phyloP scores from a whole-genome alignment of 2,797 vertebrate species.

The Darevskia nairensis region DNA sequence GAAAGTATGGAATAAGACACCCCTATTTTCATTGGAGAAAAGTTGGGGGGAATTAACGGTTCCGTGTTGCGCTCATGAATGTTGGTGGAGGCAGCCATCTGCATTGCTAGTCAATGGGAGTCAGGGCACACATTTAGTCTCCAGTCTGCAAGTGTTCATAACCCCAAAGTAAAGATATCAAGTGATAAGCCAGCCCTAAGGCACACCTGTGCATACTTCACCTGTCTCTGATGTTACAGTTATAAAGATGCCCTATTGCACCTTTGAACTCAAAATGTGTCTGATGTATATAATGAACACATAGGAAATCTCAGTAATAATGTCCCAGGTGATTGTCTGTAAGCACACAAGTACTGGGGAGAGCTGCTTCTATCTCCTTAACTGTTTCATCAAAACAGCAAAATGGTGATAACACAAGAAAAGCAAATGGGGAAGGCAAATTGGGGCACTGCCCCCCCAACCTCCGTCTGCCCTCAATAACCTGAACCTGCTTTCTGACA shows the following conservation, averaged over 20 bases:
- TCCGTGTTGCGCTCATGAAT: too few species aligned
- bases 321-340: neutral
- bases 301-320: neutral
- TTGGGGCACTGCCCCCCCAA: too few species aligned
- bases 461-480: too few species aligned
- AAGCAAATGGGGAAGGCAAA: too few species aligned
- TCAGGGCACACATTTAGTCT: neutral
- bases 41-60: too few species aligned
- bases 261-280: neutral
- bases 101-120: neutral
- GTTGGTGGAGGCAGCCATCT: too few species aligned
- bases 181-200: neutral
- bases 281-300: slow-evolving; percentile 10
- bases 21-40: too few species aligned
- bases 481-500: too few species aligned
- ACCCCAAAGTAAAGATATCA: neutral
- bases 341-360: too few species aligned
- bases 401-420: neutral
- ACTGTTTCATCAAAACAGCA: neutral
- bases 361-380: neutral
- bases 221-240: neutral
- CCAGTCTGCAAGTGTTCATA: neutral
- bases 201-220: neutral
- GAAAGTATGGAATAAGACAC: too few species aligned
- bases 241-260: neutral